These are phyloP conservation scores for Gerosis bhagava DNA, from an alignment of 2,888 invertebrate genomes.

Conservation along the genomic window DNA sequence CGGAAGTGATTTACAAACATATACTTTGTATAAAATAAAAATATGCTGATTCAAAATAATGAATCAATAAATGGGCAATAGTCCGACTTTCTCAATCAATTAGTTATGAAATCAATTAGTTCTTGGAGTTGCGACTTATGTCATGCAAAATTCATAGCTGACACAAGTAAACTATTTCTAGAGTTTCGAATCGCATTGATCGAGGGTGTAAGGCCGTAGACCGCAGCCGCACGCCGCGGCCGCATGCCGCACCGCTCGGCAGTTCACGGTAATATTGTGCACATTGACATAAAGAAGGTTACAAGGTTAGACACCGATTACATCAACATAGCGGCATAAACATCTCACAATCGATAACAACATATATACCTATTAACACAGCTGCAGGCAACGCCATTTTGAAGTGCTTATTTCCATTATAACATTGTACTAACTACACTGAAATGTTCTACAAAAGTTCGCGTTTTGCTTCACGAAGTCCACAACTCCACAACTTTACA, in stretches of 20 bases:
- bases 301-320: slow-evolving; percentile 24
- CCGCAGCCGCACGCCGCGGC: slow-evolving; percentile 7
- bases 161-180: too few relatives aligned
- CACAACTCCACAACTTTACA: slow-evolving; percentile 73
- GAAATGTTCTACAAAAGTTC: slow-evolving; percentile 83
- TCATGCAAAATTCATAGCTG: too few relatives aligned
- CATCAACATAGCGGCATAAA: slow-evolving; percentile 14
- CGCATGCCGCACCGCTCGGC: slow-evolving; percentile 5
- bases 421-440: slow-evolving; percentile 83
- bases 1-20: too few relatives aligned
- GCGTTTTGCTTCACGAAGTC: slow-evolving; percentile 82
- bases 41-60: too few relatives aligned
- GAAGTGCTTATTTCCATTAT: slow-evolving; percentile 83
- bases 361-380: slow-evolving; percentile 58
- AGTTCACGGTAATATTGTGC: slow-evolving; percentile 17
- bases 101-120: too few relatives aligned
- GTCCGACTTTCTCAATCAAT: too few relatives aligned
- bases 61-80: too few relatives aligned
- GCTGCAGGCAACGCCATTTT: slow-evolving; percentile 79
- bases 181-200: too few relatives aligned
- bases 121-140: too few relatives aligned
- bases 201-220: too few relatives aligned
- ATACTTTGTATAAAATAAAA: too few relatives aligned
- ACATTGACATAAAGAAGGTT: slow-evolving; percentile 20
- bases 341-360: slow-evolving; percentile 56